These are phyloP conservation scores for Mesocricetus auratus DNA, from an alignment of 2,113 vertebrate genomes.

Conservation along the genomic window DNA sequence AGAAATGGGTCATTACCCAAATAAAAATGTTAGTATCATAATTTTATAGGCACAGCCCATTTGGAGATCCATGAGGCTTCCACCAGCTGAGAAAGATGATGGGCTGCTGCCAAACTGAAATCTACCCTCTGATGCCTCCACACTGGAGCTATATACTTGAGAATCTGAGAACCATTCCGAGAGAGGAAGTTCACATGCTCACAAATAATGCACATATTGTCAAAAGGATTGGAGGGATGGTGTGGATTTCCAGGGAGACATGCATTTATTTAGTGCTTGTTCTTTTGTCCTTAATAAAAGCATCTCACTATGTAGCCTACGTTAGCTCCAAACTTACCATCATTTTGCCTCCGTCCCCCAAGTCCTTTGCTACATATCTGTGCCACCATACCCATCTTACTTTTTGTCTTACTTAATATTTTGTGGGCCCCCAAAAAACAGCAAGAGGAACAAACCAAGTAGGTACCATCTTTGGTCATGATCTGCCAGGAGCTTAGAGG, in stretches of 20 bases:
- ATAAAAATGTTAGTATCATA: background rate
- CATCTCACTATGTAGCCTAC: background rate
- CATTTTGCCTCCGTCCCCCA: background rate
- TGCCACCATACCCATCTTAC: background rate
- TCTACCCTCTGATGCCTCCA: background rate
- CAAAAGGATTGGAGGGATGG: background rate
- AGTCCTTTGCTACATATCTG: background rate
- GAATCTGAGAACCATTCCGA: background rate
- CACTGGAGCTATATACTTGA: conserved; percentile 6
- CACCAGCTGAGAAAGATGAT: background rate
- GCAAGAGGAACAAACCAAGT: background rate
- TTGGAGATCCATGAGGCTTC: background rate
- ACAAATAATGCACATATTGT: background rate
- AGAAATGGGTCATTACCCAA: background rate
- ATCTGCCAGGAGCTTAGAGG: background rate
- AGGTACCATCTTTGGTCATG: too few relatives aligned
- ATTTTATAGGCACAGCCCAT: background rate
- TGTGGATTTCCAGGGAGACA: background rate
- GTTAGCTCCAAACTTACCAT: background rate
- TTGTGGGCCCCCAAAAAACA: background rate
- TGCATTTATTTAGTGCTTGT: background rate
- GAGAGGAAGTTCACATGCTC: background rate
- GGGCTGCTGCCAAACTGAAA: background rate
- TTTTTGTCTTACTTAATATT: background rate
- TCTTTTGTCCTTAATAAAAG: background rate